Conservation (phyloP, 2,888 invertebrate species). For the Copidosoma aretas region DNA sequence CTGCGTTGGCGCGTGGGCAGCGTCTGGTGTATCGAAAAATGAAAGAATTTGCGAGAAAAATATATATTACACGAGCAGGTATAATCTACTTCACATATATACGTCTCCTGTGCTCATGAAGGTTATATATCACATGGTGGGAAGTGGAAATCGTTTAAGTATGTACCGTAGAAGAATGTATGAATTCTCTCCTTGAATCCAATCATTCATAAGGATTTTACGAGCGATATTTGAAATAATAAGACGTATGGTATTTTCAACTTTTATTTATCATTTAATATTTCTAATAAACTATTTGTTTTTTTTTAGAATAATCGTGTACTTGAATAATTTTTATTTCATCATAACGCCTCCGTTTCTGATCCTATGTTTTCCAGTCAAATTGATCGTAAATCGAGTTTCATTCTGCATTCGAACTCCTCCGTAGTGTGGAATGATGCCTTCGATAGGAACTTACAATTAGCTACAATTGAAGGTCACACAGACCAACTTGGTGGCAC, state of each 20-base stretch:
- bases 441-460: no score
- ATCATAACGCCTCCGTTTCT: no score
- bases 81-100: slow-evolving; percentile 34
- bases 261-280: slow-evolving; percentile 27
- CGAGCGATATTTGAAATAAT: slow-evolving; percentile 13
- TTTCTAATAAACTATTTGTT: slow-evolving; percentile 34
- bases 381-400: no score
- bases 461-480: no score
- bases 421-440: no score
- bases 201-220: slow-evolving; percentile 25
- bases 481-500: no score
- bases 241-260: slow-evolving; percentile 30
- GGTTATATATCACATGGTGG: background rate
- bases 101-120: slow-evolving; percentile 21
- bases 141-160: slow-evolving; percentile 28
- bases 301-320: slow-evolving; percentile 30
- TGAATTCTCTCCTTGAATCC: slow-evolving; percentile 37
- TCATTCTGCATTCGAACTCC: no score
- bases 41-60: slow-evolving; percentile 9
- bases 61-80: slow-evolving; percentile 12
- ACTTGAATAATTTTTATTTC: slow-evolving; percentile 9
- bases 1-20: slow-evolving; percentile 19
- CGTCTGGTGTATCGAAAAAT: slow-evolving; percentile 14
- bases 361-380: no score
- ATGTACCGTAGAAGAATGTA: slow-evolving; percentile 41